These are phyloP conservation scores for Drosophila ustulata DNA, from an alignment of 2,888 invertebrate genomes.

Conservation along the genomic window DNA sequence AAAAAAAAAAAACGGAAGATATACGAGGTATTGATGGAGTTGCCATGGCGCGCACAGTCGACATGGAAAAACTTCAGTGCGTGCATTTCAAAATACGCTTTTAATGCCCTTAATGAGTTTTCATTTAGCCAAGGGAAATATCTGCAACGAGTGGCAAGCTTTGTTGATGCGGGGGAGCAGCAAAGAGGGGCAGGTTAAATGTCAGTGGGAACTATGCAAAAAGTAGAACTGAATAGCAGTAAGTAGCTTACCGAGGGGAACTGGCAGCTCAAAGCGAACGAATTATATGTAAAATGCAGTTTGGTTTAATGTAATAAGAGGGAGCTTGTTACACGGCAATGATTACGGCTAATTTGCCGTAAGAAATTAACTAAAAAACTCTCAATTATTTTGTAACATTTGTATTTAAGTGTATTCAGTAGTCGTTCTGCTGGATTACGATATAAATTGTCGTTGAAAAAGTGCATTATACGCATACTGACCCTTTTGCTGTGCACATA, in stretches of 20 bases:
- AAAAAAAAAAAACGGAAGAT: slow-evolving; percentile 18
- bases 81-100: slow-evolving; percentile 64
- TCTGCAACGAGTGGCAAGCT: slow-evolving; percentile 22
- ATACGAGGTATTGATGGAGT: slow-evolving; percentile 74
- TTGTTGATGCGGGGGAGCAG: neutral
- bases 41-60: slow-evolving; percentile 41
- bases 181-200: slow-evolving; percentile 7
- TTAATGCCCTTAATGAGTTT: slow-evolving; percentile 76
- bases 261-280: neutral
- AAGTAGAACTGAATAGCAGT: slow-evolving; percentile 13
- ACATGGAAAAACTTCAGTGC: slow-evolving; percentile 35
- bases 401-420: neutral
- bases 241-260: slow-evolving; percentile 21
- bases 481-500: slow-evolving; percentile 46
- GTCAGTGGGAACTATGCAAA: slow-evolving; percentile 35
- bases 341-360: neutral
- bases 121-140: slow-evolving; percentile 22
- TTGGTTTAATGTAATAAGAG: neutral
- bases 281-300: neutral
- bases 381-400: neutral
- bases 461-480: slow-evolving; percentile 2
- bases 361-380: neutral
- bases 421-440: neutral
- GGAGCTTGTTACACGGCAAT: neutral
- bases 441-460: slow-evolving; percentile 1